Evolutionary conservation across 1,140 invertebrate genomes (phyloP), one percentile per base, ranked within the genome.

Genomic region (Delia radicum): DNA sequence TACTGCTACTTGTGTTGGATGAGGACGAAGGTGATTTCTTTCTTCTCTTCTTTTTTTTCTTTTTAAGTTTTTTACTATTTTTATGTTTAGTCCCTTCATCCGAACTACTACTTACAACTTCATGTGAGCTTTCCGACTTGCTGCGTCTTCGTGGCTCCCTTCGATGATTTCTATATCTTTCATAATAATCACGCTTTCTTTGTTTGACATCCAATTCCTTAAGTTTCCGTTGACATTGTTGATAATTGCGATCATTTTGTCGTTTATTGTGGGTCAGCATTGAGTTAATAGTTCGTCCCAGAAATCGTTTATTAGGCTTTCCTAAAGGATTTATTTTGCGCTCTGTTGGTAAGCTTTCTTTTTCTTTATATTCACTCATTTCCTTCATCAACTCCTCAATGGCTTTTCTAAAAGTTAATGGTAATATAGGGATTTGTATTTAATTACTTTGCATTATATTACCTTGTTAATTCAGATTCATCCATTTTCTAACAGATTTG

Each of bases 291-390:
- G 82, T 84, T 3, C 82, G 76, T 1, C 79, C 81, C 0, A 84
- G 37, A 61, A 84, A 84, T 18, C 75, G 75, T 75, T 84, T 84
- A 62, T 84, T 84, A 28, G 81, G 62, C 67, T 80, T 84, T 7
- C 79, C 81, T n/a, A 84, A 48, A 0, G 82, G 82, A 80, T 84
- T 84, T 15, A 82, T 81, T 78, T 84, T 84, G 8, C 82, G 77
- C 18, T 84, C 82, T 15, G 79, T 79, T 2, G 46, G 21, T 31
- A 69, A 2, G 15, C n/a, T 37, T 21, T 33, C 65, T 5, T n/a
- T 12, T 33, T 69, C 65, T 21, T 69, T 69, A 12, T 69, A 33
- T n/a, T 33, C 31, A 33, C 24, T 8, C 29, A 69, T 69, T 12
- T 69, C 65, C n/a, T 21, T n/a, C 29, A 69, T 33, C 3, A 69